phyloP scores from a whole-genome alignment of 2,113 vertebrate genomes.

The Burhinus bistriatus region DNA sequence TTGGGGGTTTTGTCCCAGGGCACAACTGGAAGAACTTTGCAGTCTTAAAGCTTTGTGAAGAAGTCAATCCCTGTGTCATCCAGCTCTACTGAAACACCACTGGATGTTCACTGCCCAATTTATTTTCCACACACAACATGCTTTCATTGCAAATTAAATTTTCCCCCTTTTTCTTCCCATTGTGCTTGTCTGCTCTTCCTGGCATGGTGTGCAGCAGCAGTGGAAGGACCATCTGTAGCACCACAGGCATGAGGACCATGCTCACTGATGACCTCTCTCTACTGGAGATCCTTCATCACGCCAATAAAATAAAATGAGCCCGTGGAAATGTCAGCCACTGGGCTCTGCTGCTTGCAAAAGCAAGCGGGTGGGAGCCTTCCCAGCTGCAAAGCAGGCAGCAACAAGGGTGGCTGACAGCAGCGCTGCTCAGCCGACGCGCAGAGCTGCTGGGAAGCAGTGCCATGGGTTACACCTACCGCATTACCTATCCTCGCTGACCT shows the following conservation, averaged over 20 bases:
- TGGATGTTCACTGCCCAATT: no score
- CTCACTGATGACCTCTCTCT: neutral
- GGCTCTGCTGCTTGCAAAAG: neutral
- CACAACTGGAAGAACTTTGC: neutral
- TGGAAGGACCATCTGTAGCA: neutral
- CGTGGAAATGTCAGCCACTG: neutral
- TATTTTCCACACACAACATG: neutral
- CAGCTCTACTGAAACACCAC: neutral
- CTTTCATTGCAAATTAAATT: neutral
- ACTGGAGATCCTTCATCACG: neutral
- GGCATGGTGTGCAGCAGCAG: neutral
- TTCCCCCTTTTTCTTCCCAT: neutral
- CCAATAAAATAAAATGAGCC: neutral
- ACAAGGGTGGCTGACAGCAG: neutral
- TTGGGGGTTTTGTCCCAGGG: neutral
- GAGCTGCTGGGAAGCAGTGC: neutral
- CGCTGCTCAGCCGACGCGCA: rapidly evolving
- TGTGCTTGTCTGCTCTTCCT: neutral
- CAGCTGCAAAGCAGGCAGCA: neutral
- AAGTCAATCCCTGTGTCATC: neutral
- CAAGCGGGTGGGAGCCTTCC: neutral
- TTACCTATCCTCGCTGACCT: neutral
- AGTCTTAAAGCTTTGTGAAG: neutral
- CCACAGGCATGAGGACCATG: neutral
- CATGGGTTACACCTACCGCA: neutral